Evolutionary conservation across 2,113 vertebrate genomes (phyloP).

Genomic region (Sterna hirundo): DNA sequence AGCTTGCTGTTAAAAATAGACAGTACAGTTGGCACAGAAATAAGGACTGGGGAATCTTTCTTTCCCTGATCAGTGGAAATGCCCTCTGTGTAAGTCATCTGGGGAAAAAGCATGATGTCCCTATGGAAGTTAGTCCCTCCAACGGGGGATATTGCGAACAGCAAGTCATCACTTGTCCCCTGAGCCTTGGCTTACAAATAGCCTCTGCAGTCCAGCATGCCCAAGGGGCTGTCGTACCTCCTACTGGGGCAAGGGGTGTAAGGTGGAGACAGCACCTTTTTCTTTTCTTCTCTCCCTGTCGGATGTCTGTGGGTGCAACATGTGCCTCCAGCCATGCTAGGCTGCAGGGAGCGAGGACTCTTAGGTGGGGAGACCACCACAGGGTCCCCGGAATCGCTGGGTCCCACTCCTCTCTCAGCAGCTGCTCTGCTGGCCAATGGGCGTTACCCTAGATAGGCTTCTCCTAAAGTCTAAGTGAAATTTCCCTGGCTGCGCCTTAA

Average conservation of each 20-base stretch:
- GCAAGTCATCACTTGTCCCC: background rate
- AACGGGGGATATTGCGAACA: background rate
- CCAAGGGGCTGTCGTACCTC: background rate
- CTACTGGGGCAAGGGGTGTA: rapidly evolving
- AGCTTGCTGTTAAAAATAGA: slow-evolving; percentile 71
- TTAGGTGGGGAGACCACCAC: background rate
- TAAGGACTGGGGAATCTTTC: slow-evolving; percentile 17
- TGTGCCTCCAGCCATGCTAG: background rate
- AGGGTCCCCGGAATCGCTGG: rapidly evolving
- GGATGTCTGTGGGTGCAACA: background rate
- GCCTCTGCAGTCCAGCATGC: background rate
- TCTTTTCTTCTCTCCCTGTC: background rate
- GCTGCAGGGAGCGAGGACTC: background rate
- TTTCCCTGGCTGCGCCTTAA: background rate
- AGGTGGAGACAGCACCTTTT: background rate
- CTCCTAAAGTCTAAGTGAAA: background rate
- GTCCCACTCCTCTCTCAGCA: background rate
- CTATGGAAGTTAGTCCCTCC: background rate
- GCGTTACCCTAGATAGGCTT: background rate
- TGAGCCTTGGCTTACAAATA: background rate
- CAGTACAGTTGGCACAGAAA: slow-evolving; percentile 10
- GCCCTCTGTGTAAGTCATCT: background rate
- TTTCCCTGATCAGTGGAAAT: slow-evolving; percentile 43
- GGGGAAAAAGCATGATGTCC: background rate
- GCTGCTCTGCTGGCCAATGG: background rate